Evolutionary conservation across 2,888 invertebrate species (phyloP), one percentile per base, ranked within the genome.

Genomic region (Agonopterix arenella): DNA sequence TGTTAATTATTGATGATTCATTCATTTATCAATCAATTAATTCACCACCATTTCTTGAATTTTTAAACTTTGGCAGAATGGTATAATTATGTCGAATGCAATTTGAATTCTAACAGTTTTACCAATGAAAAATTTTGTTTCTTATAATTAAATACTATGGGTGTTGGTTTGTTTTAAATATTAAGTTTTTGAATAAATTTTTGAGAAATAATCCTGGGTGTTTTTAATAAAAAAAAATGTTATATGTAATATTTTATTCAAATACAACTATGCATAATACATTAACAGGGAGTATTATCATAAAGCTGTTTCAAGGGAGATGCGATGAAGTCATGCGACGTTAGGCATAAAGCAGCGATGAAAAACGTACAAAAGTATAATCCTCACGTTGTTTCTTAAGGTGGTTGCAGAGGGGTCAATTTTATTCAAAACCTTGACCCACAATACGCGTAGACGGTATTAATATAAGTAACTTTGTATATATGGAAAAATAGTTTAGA

Each of bases 91-190:
- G 28, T 28, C 45, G 46, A 58, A 59, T 56, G 54, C 49, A 56
- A 55, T 57, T 54, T 44, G n/a, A n/a, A 53, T 51, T 16, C 43
- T 42, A 49, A 48, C 48, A 56, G 42, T 52, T 58, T 55, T 67
- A 77, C 79, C 80, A 80, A 80, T 84, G 81, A 81, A 80, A 83
- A 80, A 78, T 71, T 63, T 55, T 60, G 66, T n/a, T 51, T 57
- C 54, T 58, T 59, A 46, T 36, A 42, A 51, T 40, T 51, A 38
- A 46, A 11, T 53, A 49, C 42, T 55, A 43, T 50, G 48, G 58
- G 59, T 60, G 56, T 58, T 49, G 58, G 55, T 56, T 60, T 56
- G 49, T 52, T 40, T 45, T 54, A 50, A 55, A 57, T 70, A 64
- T 69, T 72, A 66, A 70, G 61, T 60, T 56, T 54, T 51, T 55